Evolutionary conservation across 2,888 invertebrate species (phyloP).

Genomic region (Oithona nana): DNA sequence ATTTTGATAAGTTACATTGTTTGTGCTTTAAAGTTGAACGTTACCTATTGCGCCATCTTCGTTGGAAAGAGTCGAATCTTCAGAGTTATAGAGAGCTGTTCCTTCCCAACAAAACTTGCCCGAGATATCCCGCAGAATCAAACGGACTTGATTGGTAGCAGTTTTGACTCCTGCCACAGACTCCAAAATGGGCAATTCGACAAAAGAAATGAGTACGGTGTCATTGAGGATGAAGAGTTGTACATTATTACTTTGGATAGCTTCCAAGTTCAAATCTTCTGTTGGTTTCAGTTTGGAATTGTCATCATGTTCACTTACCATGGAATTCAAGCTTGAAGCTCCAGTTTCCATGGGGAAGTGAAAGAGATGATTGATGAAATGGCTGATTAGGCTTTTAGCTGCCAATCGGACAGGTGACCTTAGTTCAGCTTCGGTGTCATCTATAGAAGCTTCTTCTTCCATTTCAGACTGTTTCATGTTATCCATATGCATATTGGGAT

Average conservation of each 20-base stretch:
- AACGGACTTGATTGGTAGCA: constrained; percentile 54
- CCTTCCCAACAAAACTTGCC: constrained; percentile 95
- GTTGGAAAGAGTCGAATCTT: not conserved
- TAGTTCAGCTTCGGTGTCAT: not conserved
- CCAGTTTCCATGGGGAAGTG: constrained; percentile 75
- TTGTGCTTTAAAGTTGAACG: too few relatives aligned
- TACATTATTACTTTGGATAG: constrained; percentile 63
- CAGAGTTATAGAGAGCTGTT: constrained; percentile 49
- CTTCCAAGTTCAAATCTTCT: constrained; percentile 50
- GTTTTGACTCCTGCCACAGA: constrained; percentile 55
- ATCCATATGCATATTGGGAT: constrained; percentile 21
- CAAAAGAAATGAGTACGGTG: constrained; percentile 60
- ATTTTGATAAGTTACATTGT: too few relatives aligned
- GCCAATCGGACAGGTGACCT: constrained; percentile 37
- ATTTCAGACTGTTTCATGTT: constrained; percentile 21
- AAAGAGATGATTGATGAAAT: constrained; percentile 74
- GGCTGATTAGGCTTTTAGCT: constrained; percentile 52
- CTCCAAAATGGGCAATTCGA: constrained; percentile 52
- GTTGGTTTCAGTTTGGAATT: constrained; percentile 41
- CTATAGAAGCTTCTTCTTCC: constrained; percentile 2
- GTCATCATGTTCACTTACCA: constrained; percentile 83
- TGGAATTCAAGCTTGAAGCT: constrained; percentile 66
- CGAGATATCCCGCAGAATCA: constrained; percentile 67
- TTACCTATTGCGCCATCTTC: constrained; percentile 1
- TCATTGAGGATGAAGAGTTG: constrained; percentile 63